A percentile compares a stretch with the other conserved stretches of the same genome.
Evolutionary conservation across 2,888 invertebrate species (phyloP).

Genomic region (Uropetala carovei): DNA sequence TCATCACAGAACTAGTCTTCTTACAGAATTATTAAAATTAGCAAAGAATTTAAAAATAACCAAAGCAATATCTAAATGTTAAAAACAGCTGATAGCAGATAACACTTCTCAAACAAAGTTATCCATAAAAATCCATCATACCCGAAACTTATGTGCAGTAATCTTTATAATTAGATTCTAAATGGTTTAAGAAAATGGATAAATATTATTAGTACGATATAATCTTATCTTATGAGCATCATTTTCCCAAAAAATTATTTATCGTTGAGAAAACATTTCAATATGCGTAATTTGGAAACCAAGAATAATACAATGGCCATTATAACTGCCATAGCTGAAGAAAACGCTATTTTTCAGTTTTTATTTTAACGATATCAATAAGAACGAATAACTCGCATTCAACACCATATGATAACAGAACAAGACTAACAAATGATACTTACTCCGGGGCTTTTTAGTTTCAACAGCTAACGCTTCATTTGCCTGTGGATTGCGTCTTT

Average conservation of each 20-base stretch:
- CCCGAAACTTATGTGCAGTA: too few species aligned
- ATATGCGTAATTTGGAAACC: neutral
- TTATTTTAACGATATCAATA: neutral
- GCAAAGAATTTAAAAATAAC: too few species aligned
- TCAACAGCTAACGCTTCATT: slow-evolving; percentile 8
- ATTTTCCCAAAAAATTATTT: neutral
- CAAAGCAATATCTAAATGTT: too few species aligned
- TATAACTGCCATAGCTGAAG: neutral
- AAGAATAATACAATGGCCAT: neutral
- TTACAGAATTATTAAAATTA: too few species aligned
- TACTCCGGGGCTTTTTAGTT: slow-evolving; percentile 15
- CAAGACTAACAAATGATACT: neutral
- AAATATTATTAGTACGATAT: too few species aligned
- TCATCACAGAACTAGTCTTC: too few species aligned
- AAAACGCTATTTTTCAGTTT: neutral
- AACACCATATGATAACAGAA: neutral
- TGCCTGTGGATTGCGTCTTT: slow-evolving; percentile 12
- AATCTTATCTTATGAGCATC: neutral
- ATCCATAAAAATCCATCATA: too few species aligned
- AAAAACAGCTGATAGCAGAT: too few species aligned
- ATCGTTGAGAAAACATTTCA: neutral
- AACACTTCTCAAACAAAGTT: too few species aligned
- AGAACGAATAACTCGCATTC: too few species aligned
- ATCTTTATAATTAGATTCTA: too few species aligned
- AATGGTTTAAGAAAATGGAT: too few species aligned